Evolutionary conservation across 2,888 invertebrate species (phyloP).

Genomic region (Pandemis heparana): DNA sequence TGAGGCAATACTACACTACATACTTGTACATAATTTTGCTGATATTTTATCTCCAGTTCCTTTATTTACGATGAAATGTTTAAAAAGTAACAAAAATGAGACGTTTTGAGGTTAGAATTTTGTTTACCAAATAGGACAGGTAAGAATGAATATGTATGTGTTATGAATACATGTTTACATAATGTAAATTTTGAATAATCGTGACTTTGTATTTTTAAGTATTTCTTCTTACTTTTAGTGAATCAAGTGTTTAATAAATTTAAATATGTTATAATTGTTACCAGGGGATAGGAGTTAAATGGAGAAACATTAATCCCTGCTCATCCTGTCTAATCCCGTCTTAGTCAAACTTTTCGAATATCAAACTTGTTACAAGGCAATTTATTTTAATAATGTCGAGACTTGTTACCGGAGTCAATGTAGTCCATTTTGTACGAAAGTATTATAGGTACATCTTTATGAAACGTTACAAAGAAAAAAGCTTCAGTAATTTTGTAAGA

Average conservation of each 20-base stretch:
- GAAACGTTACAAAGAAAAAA: not conserved
- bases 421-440: not conserved
- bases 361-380: constrained; percentile 11
- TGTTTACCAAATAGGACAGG: too few relatives aligned
- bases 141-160: too few relatives aligned
- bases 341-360: constrained; percentile 2
- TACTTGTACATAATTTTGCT: too few relatives aligned
- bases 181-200: too few relatives aligned
- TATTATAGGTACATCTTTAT: not conserved
- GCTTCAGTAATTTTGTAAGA: not conserved
- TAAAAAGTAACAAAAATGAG: too few relatives aligned
- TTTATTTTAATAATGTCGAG: not conserved
- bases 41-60: too few relatives aligned
- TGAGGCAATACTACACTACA: too few relatives aligned
- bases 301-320: constrained; percentile 7
- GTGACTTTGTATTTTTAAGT: too few relatives aligned
- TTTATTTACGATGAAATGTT: too few relatives aligned
- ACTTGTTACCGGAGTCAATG: not conserved
- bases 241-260: not conserved
- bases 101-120: too few relatives aligned
- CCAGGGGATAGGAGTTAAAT: not conserved
- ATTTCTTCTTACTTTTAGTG: not conserved
- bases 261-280: not conserved
- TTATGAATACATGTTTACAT: too few relatives aligned
- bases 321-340: constrained; percentile 1